These are phyloP conservation scores for Cerceris ruficornis DNA, from an alignment of 2,888 invertebrate genomes.

Conservation along the genomic window DNA sequence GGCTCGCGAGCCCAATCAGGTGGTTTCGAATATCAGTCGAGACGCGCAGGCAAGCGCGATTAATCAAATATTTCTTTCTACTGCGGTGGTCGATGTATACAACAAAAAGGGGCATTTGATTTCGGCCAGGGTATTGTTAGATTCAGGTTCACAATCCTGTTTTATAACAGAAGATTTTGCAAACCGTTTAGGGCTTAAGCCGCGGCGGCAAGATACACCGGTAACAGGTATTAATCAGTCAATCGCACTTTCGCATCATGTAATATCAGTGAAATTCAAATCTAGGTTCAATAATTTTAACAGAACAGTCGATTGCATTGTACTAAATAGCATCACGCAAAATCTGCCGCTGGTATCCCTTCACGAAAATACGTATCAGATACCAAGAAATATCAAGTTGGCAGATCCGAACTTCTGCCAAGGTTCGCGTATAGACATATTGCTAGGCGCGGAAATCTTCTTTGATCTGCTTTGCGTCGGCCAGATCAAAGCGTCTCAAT, in stretches of 20 bases:
- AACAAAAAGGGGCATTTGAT: background rate
- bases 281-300: background rate
- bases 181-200: background rate
- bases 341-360: background rate
- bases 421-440: slow-evolving; percentile 27
- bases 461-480: slow-evolving; percentile 17
- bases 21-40: background rate
- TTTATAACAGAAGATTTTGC: background rate
- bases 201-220: background rate
- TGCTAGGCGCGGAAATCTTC: slow-evolving; percentile 43
- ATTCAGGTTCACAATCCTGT: background rate
- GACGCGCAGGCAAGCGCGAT: background rate
- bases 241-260: background rate
- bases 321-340: background rate
- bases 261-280: background rate
- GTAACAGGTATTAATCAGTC: background rate
- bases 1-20: background rate
- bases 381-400: slow-evolving; percentile 14
- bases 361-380: background rate
- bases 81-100: background rate
- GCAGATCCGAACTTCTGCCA: slow-evolving; percentile 45
- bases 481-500: slow-evolving; percentile 16
- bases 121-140: background rate
- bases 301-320: background rate
- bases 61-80: background rate